Evolutionary conservation across 1,140 invertebrate genomes (phyloP).

Genomic region (Metaphire vulgaris): DNA sequence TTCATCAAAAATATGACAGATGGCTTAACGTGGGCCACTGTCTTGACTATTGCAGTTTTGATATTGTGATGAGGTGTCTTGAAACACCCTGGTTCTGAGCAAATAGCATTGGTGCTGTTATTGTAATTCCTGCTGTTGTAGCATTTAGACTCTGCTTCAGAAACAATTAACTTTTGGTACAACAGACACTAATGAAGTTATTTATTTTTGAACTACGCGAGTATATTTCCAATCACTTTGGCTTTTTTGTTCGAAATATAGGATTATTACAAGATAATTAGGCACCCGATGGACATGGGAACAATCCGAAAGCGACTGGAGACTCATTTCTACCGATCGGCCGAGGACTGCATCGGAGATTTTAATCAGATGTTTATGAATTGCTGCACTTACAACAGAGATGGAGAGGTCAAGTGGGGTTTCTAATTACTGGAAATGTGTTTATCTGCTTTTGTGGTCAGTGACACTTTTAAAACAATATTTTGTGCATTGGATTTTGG

Average conservation of each 20-base stretch:
- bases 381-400: conserved; percentile 97
- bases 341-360: conserved; percentile 98
- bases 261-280: conserved; percentile 99
- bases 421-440: background rate
- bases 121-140: too few relatives aligned
- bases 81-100: too few relatives aligned
- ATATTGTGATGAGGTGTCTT: too few relatives aligned
- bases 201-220: too few relatives aligned
- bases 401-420: conserved; percentile 63
- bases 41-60: too few relatives aligned
- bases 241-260: conserved; percentile 53
- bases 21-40: too few relatives aligned
- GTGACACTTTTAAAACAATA: background rate
- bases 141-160: too few relatives aligned
- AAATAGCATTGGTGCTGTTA: too few relatives aligned
- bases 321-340: conserved; percentile 86
- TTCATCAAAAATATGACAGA: too few relatives aligned
- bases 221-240: too few relatives aligned
- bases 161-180: too few relatives aligned
- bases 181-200: background rate
- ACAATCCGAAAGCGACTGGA: conserved; percentile 93
- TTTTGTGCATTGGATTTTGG: too few relatives aligned
- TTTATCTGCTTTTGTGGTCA: background rate
- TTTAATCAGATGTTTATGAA: conserved; percentile 99
- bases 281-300: conserved; percentile 93